Evolutionary conservation across 1,140 invertebrate species (phyloP).

Genomic region (Wiebesia pumilae): DNA sequence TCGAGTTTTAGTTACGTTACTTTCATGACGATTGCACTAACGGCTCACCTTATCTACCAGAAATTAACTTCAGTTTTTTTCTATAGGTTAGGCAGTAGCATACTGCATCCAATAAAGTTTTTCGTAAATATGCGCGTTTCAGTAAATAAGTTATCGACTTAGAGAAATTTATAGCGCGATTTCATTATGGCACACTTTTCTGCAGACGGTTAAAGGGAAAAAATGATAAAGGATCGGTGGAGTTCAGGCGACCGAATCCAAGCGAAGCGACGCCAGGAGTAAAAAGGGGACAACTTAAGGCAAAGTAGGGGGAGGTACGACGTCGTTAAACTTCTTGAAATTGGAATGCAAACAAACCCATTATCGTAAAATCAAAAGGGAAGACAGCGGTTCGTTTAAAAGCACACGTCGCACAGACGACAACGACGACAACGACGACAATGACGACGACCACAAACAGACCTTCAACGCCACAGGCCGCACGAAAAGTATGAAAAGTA

Average conservation of each 20-base stretch:
- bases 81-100: neutral
- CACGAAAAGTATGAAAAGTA: slow-evolving; percentile 72
- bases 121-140: slow-evolving; percentile 24
- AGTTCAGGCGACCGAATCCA: slow-evolving; percentile 11
- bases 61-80: slow-evolving; percentile 53
- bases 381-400: slow-evolving; percentile 70
- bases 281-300: slow-evolving; percentile 28
- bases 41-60: slow-evolving; percentile 47
- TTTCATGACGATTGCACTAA: slow-evolving; percentile 59
- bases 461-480: slow-evolving; percentile 63
- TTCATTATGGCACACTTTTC: slow-evolving; percentile 14
- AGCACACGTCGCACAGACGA: slow-evolving; percentile 60
- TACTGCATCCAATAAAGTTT: slow-evolving; percentile 29
- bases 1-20: slow-evolving; percentile 63
- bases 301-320: slow-evolving; percentile 50
- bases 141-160: slow-evolving; percentile 29
- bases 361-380: slow-evolving; percentile 71
- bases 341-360: slow-evolving; percentile 72
- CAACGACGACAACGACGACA: slow-evolving; percentile 55
- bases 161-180: slow-evolving; percentile 32
- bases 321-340: slow-evolving; percentile 68
- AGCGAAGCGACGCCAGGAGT: slow-evolving; percentile 42
- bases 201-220: neutral
- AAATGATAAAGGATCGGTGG: slow-evolving; percentile 9
- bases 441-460: slow-evolving; percentile 59